Evolutionary conservation across 2,797 vertebrate genomes (phyloP), one percentile per base, ranked within the genome.

Genomic region (Schizothorax lantsangensis): DNA sequence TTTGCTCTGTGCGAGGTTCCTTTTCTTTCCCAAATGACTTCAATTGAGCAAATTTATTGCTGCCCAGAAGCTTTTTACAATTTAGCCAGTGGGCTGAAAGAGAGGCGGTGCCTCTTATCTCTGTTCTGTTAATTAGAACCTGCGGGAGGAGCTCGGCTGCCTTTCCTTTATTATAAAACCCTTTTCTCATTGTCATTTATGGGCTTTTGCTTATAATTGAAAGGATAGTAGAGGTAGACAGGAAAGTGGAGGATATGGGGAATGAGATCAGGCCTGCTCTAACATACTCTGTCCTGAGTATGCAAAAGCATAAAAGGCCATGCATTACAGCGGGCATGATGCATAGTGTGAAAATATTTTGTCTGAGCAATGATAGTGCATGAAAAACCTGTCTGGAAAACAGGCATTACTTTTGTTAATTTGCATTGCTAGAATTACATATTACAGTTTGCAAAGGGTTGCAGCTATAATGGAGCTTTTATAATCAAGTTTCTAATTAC

Each of bases 1-100:
- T 73, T 49, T 47, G 21, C 12, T 49, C 14, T 49, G 8, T 47
- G 59, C 6, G 6, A 33, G 59, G 12, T 79, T 66, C 14, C 54
- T 74, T 72, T 88, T 81, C 40, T 59, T 52, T 88, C 71, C 23
- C 30, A 78, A 88, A 85, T 72, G 26, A 72, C 66, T 84, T 64
- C 57, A 77, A 57, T 64, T 84, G 71, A 66, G 77, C 26, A 84
- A 68, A 68, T 85, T 49, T 78, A 57, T 36, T 85, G 30, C 78
- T 68, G 59, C 64, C 43, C 38, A 81, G 66, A 84, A 80, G 84
- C 72, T 69, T 81, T 62, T 59, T 52, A 75, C 69, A 72, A 85
- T 71, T 45, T 69, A 85, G 62, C 78, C 78, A 62, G 69, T 81
- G 64, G 62, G 21, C 49, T 77, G 72, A 75, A 81, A 75, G 83